Base-by-base conservation (phyloP, 2,113 vertebrate genomes). In the Bucco capensis region DNA sequence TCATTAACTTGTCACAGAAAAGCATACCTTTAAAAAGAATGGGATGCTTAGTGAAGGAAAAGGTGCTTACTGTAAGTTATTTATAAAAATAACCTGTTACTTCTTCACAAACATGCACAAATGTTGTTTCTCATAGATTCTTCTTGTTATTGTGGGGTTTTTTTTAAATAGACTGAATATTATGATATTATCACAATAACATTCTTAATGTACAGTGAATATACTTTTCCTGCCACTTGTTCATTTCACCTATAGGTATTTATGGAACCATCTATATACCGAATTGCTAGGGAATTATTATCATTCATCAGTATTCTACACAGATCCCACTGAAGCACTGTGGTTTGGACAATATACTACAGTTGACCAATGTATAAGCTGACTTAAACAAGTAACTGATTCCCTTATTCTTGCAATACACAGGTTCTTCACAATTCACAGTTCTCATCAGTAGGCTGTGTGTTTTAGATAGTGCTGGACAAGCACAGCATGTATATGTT, bases 261-360 rank as follows among this genome's bases (percentile, higher is more conserved):
- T 86, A 61, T 90, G 49, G 85, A 93, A 83, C 70, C 57, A 82
- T 96, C 96, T 78, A 35, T 96, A 88, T 93, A 96, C 90, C 87
- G 76, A 96, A 87, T 86, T 69, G 65, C 67, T 90, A 15, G n/a
- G 96, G 93, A 95, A 94, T 84, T 67, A 82, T 84, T 91, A 47
- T 44, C 67, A 86, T 93, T 56, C 57, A 86, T 97, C 93, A 94
- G 96, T 97, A 91, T 86, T 88, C 85, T 88, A 78, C 88, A 88
- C 81, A 95, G 83, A 90, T 67, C 17, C 10, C 49, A 33, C 15
- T 47, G 22, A 87, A 33, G 35, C 53, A 38, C 78, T 90, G 14
- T 46, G 58, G 24, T 51, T 86, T 91, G 46, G 84, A 71, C 57
- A 53, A 28, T 66, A 18, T 37, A 44, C 51, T 58, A n/a, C 35